Base-by-base conservation (phyloP, 2,113 vertebrate species). In the Calypte anna region DNA sequence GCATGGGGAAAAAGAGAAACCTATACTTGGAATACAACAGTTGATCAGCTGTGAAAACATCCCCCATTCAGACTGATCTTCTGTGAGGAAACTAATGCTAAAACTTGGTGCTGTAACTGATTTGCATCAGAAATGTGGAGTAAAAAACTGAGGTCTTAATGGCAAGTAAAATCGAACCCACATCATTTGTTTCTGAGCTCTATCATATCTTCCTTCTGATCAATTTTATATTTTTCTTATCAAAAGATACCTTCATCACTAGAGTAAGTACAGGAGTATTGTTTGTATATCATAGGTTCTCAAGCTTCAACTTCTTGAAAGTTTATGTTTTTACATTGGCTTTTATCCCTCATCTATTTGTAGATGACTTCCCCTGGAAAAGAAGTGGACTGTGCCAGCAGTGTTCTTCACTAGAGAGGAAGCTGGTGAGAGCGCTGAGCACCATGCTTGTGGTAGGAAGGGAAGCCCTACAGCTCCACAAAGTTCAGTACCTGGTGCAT, bases 351-450 rank as follows among this genome's bases (percentile, higher is more conserved):
- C 51, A 22, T 36, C 14, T 61, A 66, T 69, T 43, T 43, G 11
- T 36, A 70, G 22, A 15, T 54, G 19, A 16, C 28, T 59, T 48
- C 10, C 48, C 46, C 21, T n/a, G 21, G 36, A 64, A 84, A 67
- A 70, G 23, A 24, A 72, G 18, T 3, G 15, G 30, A 36, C 5
- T 51, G 16, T 57, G 54, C 10, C 75, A 90, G 20, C 28, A 33
- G 27, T 55, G 15, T 21, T 18, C 12, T 62, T 17, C 31, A 38
- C 30, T 27, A 27, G 64, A 33, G 33, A 2, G 12, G 53, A 75
- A 61, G 31, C 21, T n/a, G 44, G 46, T 51, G 51, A 70, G 53
- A 75, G 33, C 67, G 70, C 20, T 0, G 0, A 81, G 48, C 16
- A 50, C 16, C 7, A 59, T 9, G 8, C 15, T 38, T 54, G 48